Base-by-base conservation (phyloP, 2,797 vertebrate genomes). In the Rhynchonycteris naso region DNA sequence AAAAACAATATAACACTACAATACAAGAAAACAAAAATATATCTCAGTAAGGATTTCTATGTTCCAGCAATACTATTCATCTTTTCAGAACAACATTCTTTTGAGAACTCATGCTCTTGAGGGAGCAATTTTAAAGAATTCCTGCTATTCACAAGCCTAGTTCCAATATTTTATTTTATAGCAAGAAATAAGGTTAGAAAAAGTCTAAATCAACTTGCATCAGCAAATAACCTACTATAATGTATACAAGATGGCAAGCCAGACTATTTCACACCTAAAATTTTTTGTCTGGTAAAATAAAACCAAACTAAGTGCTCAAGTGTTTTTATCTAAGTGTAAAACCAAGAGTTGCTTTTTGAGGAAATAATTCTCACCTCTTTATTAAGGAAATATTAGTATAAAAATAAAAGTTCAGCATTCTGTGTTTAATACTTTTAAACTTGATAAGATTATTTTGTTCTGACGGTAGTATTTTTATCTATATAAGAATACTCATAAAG, bases 121-220 rank as follows among this genome's bases (percentile, higher is more conserved):
- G 71, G 92, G 50, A 95, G 16, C 9, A 47, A 52, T 95, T 95
- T 52, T 94, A 65, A 91, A 93, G 63, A 92, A 96, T 50, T 87
- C 93, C 26, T 81, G 26, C 47, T 79, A 50, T 56, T 76, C 52
- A 88, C 19, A 69, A 92, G 15, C 14, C 10, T 54, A 93, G 13
- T 80, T 91, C 63, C 66, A 93, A 30, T 87, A 85, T 95, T 95
- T 96, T 96, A 94, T 76, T 96, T 95, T 87, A 87, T 15, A 82
- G 47, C 35, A 88, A 71, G 24, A 90, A 96, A 91, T 88, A 96
- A 84, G 61, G 22, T 94, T 93, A 90, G 11, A 59, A 69, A 80
- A 94, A 94, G 52, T 86, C 33, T 4, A 85, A 87, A 93, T 85
- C 47, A 93, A 54, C 30, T 81, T 78, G 22, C 24, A 81, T 89